Evolutionary conservation across 2,797 vertebrate species (phyloP).

Genomic region (Orientallactaga sibirica): DNA sequence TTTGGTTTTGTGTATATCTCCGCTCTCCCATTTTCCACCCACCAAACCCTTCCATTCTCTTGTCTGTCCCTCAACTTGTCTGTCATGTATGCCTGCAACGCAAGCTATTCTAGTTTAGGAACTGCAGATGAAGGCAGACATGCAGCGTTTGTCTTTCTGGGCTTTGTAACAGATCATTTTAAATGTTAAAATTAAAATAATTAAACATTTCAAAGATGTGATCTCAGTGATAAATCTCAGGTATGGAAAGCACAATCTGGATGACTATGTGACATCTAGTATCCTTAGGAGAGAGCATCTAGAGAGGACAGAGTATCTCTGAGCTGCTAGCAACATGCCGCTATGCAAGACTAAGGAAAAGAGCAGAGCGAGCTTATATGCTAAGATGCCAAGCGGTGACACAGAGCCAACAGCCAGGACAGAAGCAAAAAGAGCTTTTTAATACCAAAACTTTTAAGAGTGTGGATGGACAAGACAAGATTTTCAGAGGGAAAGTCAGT

Average conservation of each 20-base stretch:
- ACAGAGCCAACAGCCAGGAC: not conserved
- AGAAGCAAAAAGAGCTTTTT: constrained; percentile 16
- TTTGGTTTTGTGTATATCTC: no score
- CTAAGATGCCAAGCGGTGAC: constrained; percentile 31
- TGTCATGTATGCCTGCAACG: no score
- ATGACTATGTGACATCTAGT: constrained; percentile 11
- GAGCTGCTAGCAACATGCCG: constrained; percentile 30
- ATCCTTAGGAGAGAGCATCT: constrained; percentile 28
- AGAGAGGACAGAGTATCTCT: not conserved
- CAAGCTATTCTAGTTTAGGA: no score
- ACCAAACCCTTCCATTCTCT: no score
- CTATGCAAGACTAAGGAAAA: not conserved
- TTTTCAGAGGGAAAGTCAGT: constrained; percentile 50
- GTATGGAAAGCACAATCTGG: not conserved
- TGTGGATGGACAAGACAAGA: not conserved
- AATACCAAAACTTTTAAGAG: not conserved
- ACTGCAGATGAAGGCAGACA: no score
- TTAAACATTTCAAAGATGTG: not conserved
- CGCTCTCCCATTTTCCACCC: no score
- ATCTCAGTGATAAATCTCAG: not conserved
- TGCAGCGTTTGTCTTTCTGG: no score
- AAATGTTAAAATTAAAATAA: no score
- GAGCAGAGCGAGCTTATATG: not conserved
- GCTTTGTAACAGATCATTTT: no score
- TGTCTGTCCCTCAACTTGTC: no score